phyloP scores from a whole-genome alignment of 2,888 invertebrate species.

The Apoda limacodes region DNA sequence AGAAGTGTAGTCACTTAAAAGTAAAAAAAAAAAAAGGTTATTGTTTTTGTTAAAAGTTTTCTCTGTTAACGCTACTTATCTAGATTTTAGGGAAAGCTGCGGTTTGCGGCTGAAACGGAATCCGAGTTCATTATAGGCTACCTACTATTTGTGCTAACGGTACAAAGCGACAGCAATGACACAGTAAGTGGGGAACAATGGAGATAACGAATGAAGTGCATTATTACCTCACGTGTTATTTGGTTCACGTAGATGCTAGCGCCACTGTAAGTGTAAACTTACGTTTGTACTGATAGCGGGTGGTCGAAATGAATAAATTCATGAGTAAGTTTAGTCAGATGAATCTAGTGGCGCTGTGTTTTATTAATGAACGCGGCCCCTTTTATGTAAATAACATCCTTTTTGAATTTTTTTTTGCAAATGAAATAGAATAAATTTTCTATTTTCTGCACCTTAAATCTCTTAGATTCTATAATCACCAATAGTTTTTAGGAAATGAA shows the following conservation, averaged over 20 bases:
- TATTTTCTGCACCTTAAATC: no score
- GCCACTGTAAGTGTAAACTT: slow-evolving; percentile 1
- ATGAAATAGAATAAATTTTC: no score
- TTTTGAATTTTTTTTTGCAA: no score
- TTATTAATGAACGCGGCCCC: no score
- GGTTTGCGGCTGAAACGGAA: slow-evolving; percentile 48
- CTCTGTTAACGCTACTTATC: slow-evolving; percentile 25
- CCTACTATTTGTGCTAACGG: slow-evolving; percentile 15
- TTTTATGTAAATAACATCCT: no score
- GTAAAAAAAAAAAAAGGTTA: slow-evolving; percentile 2
- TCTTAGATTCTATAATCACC: no score
- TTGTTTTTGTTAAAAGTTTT: slow-evolving; percentile 8
- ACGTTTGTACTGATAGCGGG: background rate
- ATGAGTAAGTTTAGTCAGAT: slow-evolving; percentile 18
- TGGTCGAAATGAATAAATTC: slow-evolving; percentile 21
- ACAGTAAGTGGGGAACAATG: no score
- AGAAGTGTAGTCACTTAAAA: no score
- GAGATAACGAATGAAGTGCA: no score
- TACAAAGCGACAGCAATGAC: slow-evolving; percentile 17
- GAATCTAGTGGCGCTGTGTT: slow-evolving; percentile 3
- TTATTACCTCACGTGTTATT: no score
- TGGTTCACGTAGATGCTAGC: no score
- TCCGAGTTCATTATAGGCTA: slow-evolving; percentile 6
- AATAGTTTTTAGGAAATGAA: no score
- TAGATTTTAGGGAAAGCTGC: slow-evolving; percentile 47